Percentiles rank a stretch among this genome's conserved stretches.
Conservation (phyloP, 1,140 invertebrate genomes). For the Drosophila tristis region DNA sequence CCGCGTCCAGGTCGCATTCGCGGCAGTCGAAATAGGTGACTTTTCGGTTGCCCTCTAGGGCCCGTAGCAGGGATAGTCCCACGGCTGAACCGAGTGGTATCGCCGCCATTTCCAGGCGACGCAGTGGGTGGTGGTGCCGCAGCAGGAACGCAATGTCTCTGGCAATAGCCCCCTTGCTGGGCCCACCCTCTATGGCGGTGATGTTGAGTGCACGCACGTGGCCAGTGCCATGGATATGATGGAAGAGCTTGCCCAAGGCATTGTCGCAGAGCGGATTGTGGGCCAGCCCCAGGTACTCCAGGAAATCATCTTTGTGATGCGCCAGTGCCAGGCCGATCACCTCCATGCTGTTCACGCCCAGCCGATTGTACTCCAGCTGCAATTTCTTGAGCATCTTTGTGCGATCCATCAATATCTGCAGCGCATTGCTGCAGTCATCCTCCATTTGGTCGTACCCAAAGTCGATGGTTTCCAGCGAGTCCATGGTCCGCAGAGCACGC, state of each 20-base stretch:
- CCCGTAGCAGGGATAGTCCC: constrained; percentile 26
- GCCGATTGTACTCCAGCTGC: constrained; percentile 54
- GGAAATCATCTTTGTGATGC: not conserved
- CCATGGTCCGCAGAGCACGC: constrained; percentile 23
- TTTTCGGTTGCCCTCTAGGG: constrained; percentile 32
- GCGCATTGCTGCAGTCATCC: constrained; percentile 45
- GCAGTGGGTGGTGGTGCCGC: constrained; percentile 28
- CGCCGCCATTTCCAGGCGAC: constrained; percentile 48
- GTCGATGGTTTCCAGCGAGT: constrained; percentile 49
- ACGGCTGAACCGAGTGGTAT: constrained; percentile 13
- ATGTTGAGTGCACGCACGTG: constrained; percentile 47
- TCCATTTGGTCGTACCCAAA: constrained; percentile 50
- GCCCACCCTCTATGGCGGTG: not conserved
- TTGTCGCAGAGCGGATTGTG: constrained; percentile 38
- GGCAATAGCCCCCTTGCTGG: not conserved
- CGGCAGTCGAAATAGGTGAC: constrained; percentile 55
- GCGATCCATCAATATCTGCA: constrained; percentile 32
- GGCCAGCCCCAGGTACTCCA: constrained; percentile 60
- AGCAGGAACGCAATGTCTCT: constrained; percentile 30
- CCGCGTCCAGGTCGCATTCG: constrained; percentile 43
- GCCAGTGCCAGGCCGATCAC: constrained; percentile 11
- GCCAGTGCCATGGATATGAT: constrained; percentile 15
- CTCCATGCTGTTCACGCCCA: constrained; percentile 20
- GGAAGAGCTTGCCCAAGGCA: constrained; percentile 26
- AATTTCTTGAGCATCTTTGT: constrained; percentile 23